phyloP scores from a whole-genome alignment of 2,113 vertebrate species.

The Litocranius walleri region DNA sequence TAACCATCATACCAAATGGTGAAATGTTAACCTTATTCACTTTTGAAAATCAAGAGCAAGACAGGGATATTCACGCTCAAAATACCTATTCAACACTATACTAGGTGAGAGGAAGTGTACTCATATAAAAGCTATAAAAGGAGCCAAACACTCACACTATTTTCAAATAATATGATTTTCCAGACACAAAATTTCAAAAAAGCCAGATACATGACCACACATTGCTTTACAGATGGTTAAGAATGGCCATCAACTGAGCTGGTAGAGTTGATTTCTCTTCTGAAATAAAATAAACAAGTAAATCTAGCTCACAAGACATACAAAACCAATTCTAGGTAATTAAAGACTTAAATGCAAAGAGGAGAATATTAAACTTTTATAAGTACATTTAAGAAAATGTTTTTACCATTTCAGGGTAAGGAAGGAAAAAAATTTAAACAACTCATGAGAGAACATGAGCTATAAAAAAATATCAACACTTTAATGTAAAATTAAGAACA shows the following conservation, averaged over 20 bases:
- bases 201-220: neutral
- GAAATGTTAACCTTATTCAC: neutral
- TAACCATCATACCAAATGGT: neutral
- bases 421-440: neutral
- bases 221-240: neutral
- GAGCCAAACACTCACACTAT: neutral
- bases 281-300: neutral
- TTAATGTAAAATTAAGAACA: neutral
- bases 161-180: neutral
- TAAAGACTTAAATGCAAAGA: neutral
- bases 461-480: neutral
- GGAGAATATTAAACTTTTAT: neutral
- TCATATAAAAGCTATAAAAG: neutral
- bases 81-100: neutral
- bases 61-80: neutral
- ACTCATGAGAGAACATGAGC: neutral
- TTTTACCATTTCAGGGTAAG: neutral
- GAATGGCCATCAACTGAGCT: neutral
- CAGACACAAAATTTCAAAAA: neutral
- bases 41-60: neutral
- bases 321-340: neutral
- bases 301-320: neutral
- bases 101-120: neutral
- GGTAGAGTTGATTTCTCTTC: neutral
- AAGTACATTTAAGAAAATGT: neutral